Evolutionary conservation across 2,888 invertebrate species (phyloP).

Genomic region (Dynastes grantii): DNA sequence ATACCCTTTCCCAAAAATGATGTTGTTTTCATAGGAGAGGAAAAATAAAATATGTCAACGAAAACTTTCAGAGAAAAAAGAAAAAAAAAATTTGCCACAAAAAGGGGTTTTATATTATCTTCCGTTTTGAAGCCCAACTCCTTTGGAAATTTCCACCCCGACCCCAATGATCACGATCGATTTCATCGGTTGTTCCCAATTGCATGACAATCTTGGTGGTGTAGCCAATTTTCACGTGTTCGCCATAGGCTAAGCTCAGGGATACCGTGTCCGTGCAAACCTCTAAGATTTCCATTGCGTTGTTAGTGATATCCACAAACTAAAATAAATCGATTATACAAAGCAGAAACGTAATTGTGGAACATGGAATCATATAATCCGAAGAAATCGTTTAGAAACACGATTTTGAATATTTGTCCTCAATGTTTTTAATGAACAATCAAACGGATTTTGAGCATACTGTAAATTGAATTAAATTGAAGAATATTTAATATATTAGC

Average conservation of each 20-base stretch:
- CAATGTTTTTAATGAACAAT: too few species aligned
- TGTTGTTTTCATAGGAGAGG: not conserved
- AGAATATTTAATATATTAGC: too few species aligned
- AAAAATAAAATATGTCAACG: constrained; percentile 4
- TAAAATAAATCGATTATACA: not conserved
- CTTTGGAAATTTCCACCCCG: constrained; percentile 24
- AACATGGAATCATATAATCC: too few species aligned
- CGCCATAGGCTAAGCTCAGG: constrained; percentile 39
- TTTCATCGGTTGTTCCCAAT: not conserved
- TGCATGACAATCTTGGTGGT: constrained; percentile 33
- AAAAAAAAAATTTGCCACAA: too few species aligned
- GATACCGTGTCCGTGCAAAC: constrained; percentile 28
- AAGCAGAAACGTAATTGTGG: too few species aligned
- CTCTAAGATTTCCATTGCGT: constrained; percentile 18
- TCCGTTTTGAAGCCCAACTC: constrained; percentile 18
- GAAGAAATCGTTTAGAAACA: too few species aligned
- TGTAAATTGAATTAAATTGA: too few species aligned
- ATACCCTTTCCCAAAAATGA: constrained; percentile 36
- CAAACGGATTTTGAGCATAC: too few species aligned
- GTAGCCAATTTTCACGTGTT: not conserved
- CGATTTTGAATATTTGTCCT: too few species aligned
- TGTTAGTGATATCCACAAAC: constrained; percentile 39
- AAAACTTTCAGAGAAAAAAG: not conserved
- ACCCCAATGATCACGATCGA: not conserved
- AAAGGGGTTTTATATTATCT: constrained; percentile 9